Conservation (phyloP, 1,140 invertebrate genomes). For the Aphelenchoides fujianensis region DNA sequence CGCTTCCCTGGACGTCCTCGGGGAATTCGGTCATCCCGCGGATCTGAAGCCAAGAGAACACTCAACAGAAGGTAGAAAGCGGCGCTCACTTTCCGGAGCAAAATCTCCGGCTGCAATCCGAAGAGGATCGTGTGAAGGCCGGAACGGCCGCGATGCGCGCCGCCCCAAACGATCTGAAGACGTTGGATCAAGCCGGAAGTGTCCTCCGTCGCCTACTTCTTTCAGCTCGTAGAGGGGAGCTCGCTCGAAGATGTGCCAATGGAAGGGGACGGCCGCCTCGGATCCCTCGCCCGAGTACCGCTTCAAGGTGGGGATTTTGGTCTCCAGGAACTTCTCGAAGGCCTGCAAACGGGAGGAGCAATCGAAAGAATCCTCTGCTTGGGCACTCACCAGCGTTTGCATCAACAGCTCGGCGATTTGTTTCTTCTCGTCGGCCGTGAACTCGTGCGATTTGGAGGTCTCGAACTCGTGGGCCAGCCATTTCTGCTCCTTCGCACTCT, state of each 20-base stretch:
- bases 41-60: slow-evolving; percentile 66
- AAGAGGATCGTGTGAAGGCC: slow-evolving; percentile 81
- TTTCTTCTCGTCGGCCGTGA: slow-evolving; percentile 69
- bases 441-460: slow-evolving; percentile 64
- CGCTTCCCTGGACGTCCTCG: slow-evolving; percentile 67
- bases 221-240: slow-evolving; percentile 60
- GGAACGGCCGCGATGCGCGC: slow-evolving; percentile 87
- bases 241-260: slow-evolving; percentile 69
- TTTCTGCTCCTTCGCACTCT: slow-evolving; percentile 79
- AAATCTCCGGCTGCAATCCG: slow-evolving; percentile 76
- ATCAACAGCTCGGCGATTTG: slow-evolving; percentile 76
- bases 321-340: slow-evolving; percentile 87
- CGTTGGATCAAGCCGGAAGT: slow-evolving; percentile 20
- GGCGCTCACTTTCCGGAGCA: slow-evolving; percentile 79
- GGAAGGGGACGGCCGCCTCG: slow-evolving; percentile 84
- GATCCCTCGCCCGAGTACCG: slow-evolving; percentile 92
- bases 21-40: slow-evolving; percentile 68
- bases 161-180: slow-evolving; percentile 76
- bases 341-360: slow-evolving; percentile 66
- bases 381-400: slow-evolving; percentile 73
- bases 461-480: slow-evolving; percentile 82
- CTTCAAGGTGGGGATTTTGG: slow-evolving; percentile 87
- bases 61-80: slow-evolving; percentile 71
- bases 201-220: slow-evolving; percentile 58
- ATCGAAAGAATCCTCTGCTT: background rate